Base-by-base conservation (phyloP, 1,140 invertebrate species). In the Camponotus vicinus region DNA sequence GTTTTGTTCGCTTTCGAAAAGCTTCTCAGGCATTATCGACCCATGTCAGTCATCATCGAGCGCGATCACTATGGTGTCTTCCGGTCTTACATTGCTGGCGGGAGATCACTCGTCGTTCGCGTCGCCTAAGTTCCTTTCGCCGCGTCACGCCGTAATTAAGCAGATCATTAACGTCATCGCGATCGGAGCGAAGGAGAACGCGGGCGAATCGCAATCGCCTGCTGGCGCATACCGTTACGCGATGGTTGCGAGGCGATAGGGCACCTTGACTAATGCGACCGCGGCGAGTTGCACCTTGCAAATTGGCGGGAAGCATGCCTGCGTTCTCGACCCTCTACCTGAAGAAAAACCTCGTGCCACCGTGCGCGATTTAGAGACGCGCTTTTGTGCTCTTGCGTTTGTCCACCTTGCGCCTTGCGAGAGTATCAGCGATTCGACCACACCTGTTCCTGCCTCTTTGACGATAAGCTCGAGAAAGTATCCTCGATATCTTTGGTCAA, bases 151-250 rank as follows among this genome's bases (percentile, higher is more conserved):
- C 75, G 92, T 94, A 94, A 94, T 95, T 94, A 95, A 94, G 89
- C 92, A 94, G 93, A 94, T 94, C 94, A 94, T 95, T 95, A 94
- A 94, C 92, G 93, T 94, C 92, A 94, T 92, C 89, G 90, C 88
- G 82, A 86, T 84, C 61, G 37, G 77, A 85, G 67, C n/a, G 64
- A 57, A 34, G 86, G 87, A 92, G 91, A 92, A 91, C 59, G 89
- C 89, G 86, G 86, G 89, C 90, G 92, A 94, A 93, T 94, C 92
- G 93, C 88, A 92, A 93, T 70, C 88, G 92, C 87, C 75, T 87
- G 83, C 75, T 86, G 90, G 88, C 88, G 90, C 92, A 91, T 93
- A 91, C 94, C 93, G 94, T 95, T 95, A 95, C 91, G 92, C 93
- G 94, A 95, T 95, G 92, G 92, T 91, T 92, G 91, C 87, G 90